Percentiles rank a stretch among this genome's conserved stretches.
Evolutionary conservation across 2,113 vertebrate genomes (phyloP).

Genomic region (Chloebia gouldiae): DNA sequence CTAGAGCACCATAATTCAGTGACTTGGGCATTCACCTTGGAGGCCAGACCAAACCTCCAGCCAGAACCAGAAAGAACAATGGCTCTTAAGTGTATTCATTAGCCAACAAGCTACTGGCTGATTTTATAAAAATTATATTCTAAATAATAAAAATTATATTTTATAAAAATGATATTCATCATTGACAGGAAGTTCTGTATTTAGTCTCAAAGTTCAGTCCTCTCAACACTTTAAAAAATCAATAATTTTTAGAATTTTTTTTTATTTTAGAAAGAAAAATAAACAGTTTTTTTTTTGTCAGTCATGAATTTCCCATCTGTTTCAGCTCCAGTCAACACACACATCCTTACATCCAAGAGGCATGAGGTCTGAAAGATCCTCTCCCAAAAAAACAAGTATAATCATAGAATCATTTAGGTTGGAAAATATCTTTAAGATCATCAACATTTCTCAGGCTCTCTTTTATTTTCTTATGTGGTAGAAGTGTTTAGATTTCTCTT

Average conservation of each 20-base stretch:
- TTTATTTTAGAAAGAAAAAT: neutral
- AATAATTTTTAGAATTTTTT: fast-evolving
- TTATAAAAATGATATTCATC: neutral
- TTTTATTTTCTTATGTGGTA: neutral
- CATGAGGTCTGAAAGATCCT: neutral
- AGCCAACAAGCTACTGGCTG: neutral
- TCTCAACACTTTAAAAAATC: neutral
- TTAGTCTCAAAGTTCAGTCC: neutral
- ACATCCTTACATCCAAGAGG: neutral
- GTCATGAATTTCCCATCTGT: neutral
- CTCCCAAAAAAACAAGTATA: neutral
- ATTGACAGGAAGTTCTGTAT: neutral
- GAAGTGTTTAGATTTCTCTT: neutral
- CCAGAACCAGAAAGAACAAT: neutral
- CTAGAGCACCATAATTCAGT: neutral
- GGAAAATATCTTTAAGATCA: neutral
- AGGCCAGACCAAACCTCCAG: neutral
- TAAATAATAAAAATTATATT: too few relatives aligned
- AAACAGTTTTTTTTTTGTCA: neutral
- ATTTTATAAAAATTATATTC: too few relatives aligned
- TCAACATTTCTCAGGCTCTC: neutral
- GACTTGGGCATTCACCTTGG: neutral
- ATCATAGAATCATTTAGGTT: neutral
- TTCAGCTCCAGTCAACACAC: neutral
- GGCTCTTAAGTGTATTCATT: neutral